phyloP scores from a whole-genome alignment of 2,113 vertebrate genomes.

The sheep (Ovis aries) region DNA sequence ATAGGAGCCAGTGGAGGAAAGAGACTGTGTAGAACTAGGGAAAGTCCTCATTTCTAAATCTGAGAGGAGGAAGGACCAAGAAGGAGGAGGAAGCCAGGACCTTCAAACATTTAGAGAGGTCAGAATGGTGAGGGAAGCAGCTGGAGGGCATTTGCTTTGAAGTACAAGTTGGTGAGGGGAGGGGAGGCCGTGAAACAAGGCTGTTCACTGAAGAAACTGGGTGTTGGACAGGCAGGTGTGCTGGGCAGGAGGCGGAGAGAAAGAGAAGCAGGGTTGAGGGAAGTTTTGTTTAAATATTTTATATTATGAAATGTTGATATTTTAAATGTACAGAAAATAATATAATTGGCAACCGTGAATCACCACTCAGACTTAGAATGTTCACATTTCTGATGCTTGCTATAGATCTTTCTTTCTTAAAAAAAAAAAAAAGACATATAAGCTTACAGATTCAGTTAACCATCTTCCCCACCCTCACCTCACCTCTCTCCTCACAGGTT shows the following conservation, averaged over 20 bases:
- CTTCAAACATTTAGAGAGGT: not conserved
- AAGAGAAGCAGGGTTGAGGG: not conserved
- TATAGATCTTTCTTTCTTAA: not conserved
- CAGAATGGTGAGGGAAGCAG: not conserved
- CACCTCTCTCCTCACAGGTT: no score
- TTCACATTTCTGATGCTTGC: not conserved
- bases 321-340: not conserved
- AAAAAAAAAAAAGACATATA: not conserved
- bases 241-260: not conserved
- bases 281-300: not conserved
- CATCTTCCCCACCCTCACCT: no score
- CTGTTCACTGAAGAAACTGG: not conserved
- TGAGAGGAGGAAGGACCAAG: not conserved
- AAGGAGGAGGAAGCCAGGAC: not conserved
- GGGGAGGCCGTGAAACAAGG: not conserved
- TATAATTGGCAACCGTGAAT: not conserved
- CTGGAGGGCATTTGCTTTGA: not conserved
- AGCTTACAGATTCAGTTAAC: not conserved
- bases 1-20: not conserved
- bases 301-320: not conserved
- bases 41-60: not conserved
- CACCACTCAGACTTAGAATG: not conserved
- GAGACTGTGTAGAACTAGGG: not conserved
- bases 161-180: not conserved
- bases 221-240: not conserved